A percentile compares a stretch with the other conserved stretches of the same genome.
These are phyloP conservation scores for Agrochola lota DNA, from an alignment of 2,888 invertebrate genomes.

Conservation along the genomic window DNA sequence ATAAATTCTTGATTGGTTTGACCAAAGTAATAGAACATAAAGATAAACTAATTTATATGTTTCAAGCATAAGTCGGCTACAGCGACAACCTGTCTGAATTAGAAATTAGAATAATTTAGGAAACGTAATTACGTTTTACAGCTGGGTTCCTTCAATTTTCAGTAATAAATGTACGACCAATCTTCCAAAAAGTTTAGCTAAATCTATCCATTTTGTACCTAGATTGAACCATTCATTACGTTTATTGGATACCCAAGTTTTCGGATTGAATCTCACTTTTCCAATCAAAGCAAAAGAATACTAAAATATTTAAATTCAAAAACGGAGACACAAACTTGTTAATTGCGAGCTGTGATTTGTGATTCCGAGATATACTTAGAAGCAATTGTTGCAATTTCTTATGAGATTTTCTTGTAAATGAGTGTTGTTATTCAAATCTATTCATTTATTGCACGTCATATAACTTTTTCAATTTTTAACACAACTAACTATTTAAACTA, in stretches of 20 bases:
- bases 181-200: slow-evolving; percentile 35
- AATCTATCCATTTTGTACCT: slow-evolving; percentile 46
- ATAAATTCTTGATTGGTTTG: background rate
- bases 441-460: too few species aligned
- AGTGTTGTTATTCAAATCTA: too few species aligned
- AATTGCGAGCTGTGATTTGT: background rate
- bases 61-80: background rate
- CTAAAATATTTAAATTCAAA: slow-evolving; percentile 18
- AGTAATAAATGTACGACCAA: slow-evolving; percentile 40
- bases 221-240: slow-evolving; percentile 39
- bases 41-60: background rate
- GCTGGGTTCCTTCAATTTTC: slow-evolving; percentile 32
- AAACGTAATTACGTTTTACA: slow-evolving; percentile 26
- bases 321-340: background rate
- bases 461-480: too few species aligned
- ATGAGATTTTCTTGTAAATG: too few species aligned
- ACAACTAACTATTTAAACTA: too few species aligned
- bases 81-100: slow-evolving; percentile 1
- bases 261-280: slow-evolving; percentile 39
- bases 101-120: slow-evolving; percentile 37
- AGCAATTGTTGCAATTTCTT: background rate
- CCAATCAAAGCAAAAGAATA: slow-evolving; percentile 37
- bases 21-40: background rate
- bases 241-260: slow-evolving; percentile 52
- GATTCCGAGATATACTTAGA: background rate